phyloP scores from a whole-genome alignment of 2,888 invertebrate species.

The Imbricaverruca yamaguchii region DNA sequence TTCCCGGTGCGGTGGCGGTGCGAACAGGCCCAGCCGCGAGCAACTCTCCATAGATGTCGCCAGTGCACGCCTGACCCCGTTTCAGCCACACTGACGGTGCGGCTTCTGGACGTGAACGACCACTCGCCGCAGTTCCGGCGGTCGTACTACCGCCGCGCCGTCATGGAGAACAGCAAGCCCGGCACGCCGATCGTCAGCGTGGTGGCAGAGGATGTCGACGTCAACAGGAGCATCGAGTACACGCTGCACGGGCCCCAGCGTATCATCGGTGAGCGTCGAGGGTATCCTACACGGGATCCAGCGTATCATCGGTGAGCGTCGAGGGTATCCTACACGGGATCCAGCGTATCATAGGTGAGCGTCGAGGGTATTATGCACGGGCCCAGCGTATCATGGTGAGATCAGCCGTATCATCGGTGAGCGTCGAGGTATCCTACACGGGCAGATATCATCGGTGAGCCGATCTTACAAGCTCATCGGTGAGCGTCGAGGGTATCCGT shows the following conservation, averaged over 20 bases:
- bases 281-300: background rate
- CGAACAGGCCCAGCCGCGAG: too few species aligned
- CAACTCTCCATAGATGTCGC: too few species aligned
- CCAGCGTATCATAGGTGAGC: too few species aligned
- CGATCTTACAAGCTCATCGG: too few species aligned
- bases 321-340: too few species aligned
- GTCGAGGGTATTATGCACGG: too few species aligned
- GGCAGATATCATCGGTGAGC: too few species aligned
- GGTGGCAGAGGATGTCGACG: constrained; percentile 77
- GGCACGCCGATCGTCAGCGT: constrained; percentile 70
- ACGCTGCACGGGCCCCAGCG: constrained; percentile 52
- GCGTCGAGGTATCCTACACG: background rate
- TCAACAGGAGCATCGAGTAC: constrained; percentile 74
- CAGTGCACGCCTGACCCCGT: background rate
- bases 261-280: constrained; percentile 23
- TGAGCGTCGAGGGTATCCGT: too few species aligned
- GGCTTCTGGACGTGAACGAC: constrained; percentile 79
- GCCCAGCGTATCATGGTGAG: constrained; percentile 22
- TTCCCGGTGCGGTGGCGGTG: too few species aligned
- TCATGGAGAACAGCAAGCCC: constrained; percentile 80
- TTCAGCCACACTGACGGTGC: constrained; percentile 59
- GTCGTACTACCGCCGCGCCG: constrained; percentile 66
- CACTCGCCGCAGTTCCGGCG: constrained; percentile 77
- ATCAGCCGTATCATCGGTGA: constrained; percentile 24
- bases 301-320: too few species aligned